Conservation (phyloP, 2,113 vertebrate genomes). For the Ctenomys sociabilis region DNA sequence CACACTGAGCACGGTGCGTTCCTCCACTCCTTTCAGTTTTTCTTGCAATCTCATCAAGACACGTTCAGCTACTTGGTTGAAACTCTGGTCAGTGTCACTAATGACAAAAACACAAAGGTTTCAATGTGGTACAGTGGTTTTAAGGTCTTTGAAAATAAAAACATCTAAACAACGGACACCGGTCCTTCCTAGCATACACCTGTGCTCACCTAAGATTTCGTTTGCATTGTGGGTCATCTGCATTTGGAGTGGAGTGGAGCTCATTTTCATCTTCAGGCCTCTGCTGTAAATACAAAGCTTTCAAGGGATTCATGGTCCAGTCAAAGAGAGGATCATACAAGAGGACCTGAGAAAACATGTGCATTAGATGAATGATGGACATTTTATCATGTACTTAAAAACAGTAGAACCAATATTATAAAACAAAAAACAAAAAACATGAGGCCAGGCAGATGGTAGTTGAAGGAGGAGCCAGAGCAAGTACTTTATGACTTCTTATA, state of each 20-base stretch:
- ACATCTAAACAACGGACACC: background rate
- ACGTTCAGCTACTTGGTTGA: slow-evolving; percentile 98
- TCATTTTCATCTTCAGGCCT: slow-evolving; percentile 95
- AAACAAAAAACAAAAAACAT: background rate
- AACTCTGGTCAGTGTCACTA: slow-evolving; percentile 91
- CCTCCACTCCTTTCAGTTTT: slow-evolving; percentile 98
- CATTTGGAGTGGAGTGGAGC: slow-evolving; percentile 88
- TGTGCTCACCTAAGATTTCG: slow-evolving; percentile 89
- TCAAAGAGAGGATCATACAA: slow-evolving; percentile 98
- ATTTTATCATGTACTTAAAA: background rate
- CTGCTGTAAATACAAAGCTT: slow-evolving; percentile 96
- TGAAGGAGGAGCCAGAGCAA: background rate
- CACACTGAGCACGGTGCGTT: slow-evolving; percentile 95
- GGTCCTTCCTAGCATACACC: background rate
- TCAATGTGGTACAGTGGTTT: background rate
- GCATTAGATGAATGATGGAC: background rate
- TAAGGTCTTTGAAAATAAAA: background rate
- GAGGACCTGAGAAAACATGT: slow-evolving; percentile 89
- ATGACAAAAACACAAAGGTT: slow-evolving; percentile 31
- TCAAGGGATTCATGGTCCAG: slow-evolving; percentile 99
- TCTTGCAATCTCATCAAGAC: slow-evolving; percentile 97
- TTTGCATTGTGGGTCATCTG: slow-evolving; percentile 88
- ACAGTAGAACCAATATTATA: background rate
- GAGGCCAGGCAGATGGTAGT: background rate
- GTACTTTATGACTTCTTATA: background rate